A percentile compares a stretch with the other conserved stretches of the same genome.
These are phyloP conservation scores for Conchocele bisecta DNA, from an alignment of 2,888 invertebrate genomes.

Conservation along the genomic window DNA sequence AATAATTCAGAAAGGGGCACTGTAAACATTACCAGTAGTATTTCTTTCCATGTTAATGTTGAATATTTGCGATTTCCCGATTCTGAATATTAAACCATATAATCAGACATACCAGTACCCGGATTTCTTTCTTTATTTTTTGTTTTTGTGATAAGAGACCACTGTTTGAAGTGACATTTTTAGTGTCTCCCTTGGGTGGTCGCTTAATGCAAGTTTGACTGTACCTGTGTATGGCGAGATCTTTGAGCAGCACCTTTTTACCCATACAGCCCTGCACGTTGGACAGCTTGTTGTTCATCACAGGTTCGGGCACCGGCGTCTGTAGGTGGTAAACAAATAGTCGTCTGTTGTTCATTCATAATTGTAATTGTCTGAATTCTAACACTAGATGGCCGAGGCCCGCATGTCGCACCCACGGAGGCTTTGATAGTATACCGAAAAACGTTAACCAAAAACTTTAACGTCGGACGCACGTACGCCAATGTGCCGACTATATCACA, in stretches of 20 bases:
- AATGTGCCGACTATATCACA: too few relatives aligned
- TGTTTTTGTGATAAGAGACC: background rate
- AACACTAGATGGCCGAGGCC: too few relatives aligned
- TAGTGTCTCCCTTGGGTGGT: background rate
- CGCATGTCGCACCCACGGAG: too few relatives aligned
- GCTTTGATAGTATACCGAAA: too few relatives aligned
- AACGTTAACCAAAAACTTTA: too few relatives aligned
- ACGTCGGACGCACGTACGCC: too few relatives aligned
- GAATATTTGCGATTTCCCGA: too few relatives aligned
- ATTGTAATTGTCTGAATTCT: too few relatives aligned
- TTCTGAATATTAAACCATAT: background rate
- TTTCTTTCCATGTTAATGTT: too few relatives aligned
- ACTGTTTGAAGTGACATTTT: background rate
- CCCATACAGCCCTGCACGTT: slow-evolving; percentile 47
- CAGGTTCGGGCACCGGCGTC: background rate
- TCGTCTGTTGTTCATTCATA: too few relatives aligned
- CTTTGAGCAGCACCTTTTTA: slow-evolving; percentile 68
- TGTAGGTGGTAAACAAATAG: background rate
- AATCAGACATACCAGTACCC: background rate
- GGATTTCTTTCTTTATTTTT: background rate
- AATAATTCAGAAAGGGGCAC: too few relatives aligned
- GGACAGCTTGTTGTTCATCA: slow-evolving; percentile 39
- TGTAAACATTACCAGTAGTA: too few relatives aligned
- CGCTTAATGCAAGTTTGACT: background rate
- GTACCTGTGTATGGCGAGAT: slow-evolving; percentile 67